Evolutionary conservation across 2,797 vertebrate genomes (phyloP).

Genomic region (Phyllotis vaccarum): DNA sequence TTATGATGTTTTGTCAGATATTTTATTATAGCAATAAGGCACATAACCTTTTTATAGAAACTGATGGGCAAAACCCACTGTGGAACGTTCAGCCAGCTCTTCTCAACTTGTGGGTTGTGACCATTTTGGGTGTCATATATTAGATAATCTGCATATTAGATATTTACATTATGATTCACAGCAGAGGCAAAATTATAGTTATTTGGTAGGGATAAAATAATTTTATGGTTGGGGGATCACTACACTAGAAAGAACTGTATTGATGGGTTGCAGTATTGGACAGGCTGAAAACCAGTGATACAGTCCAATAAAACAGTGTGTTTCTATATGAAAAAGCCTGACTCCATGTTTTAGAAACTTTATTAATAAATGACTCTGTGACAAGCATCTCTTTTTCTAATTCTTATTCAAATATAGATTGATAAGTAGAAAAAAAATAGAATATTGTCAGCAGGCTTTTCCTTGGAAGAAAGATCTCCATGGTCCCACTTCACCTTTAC

Average conservation of each 20-base stretch:
- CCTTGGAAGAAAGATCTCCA: neutral
- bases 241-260: neutral
- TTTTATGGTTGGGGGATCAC: neutral
- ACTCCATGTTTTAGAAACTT: neutral
- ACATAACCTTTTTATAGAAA: neutral
- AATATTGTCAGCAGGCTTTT: neutral
- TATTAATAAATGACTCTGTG: conserved; percentile 23
- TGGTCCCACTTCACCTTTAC: neutral
- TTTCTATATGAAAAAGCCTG: neutral
- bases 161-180: neutral
- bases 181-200: neutral
- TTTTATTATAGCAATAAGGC: neutral
- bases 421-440: neutral
- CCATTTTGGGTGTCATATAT: neutral
- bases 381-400: neutral
- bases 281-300: neutral
- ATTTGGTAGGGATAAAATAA: neutral
- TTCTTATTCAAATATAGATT: conserved; percentile 18
- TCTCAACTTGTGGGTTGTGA: neutral
- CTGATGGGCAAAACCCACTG: neutral
- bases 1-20: neutral
- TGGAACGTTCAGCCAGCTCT: neutral
- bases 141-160: neutral
- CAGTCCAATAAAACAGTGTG: neutral
- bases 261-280: neutral